A percentile compares a stretch with the other conserved stretches of the same genome.
These are phyloP conservation scores for Drosophila monieri DNA, from an alignment of 2,888 invertebrate species.

Conservation along the genomic window DNA sequence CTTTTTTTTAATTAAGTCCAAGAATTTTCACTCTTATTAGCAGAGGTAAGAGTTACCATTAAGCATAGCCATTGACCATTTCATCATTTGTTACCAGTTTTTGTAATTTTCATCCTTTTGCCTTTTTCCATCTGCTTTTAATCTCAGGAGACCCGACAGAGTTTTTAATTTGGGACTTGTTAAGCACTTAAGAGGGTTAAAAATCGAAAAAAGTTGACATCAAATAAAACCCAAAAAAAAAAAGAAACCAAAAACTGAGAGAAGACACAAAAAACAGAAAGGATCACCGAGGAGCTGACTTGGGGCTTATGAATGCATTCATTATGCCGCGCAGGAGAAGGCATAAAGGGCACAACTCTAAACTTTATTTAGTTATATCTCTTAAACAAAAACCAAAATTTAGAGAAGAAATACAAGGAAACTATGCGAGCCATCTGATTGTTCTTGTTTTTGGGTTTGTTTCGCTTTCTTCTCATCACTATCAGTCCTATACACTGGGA, in stretches of 20 bases:
- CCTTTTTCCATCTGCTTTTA: constrained; percentile 47
- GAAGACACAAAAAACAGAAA: constrained; percentile 38
- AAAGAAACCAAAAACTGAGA: constrained; percentile 5
- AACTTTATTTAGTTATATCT: constrained; percentile 74
- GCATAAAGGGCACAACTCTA: constrained; percentile 27
- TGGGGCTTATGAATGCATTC: constrained; percentile 66
- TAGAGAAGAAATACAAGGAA: constrained; percentile 16
- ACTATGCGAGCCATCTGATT: constrained; percentile 42
- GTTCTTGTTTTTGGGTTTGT: constrained; percentile 28
- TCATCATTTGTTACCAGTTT: constrained; percentile 69
- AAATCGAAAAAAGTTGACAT: constrained; percentile 75
- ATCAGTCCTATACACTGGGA: constrained; percentile 14
- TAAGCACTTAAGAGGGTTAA: constrained; percentile 81
- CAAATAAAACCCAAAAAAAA: constrained; percentile 21
- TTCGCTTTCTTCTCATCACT: constrained; percentile 46
- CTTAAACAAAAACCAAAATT: constrained; percentile 56
- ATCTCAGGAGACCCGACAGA: constrained; percentile 68
- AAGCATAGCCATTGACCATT: constrained; percentile 74
- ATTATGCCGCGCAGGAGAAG: constrained; percentile 47
- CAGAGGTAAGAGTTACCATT: constrained; percentile 57
- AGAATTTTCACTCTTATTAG: constrained; percentile 21
- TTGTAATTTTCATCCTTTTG: constrained; percentile 46
- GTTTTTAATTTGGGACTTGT: constrained; percentile 80
- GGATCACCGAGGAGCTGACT: constrained; percentile 48
- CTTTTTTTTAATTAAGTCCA: constrained; percentile 45